Evolutionary conservation across 2,888 invertebrate genomes (phyloP), one percentile per base, ranked within the genome.

Genomic region (Machimus rusticus): DNA sequence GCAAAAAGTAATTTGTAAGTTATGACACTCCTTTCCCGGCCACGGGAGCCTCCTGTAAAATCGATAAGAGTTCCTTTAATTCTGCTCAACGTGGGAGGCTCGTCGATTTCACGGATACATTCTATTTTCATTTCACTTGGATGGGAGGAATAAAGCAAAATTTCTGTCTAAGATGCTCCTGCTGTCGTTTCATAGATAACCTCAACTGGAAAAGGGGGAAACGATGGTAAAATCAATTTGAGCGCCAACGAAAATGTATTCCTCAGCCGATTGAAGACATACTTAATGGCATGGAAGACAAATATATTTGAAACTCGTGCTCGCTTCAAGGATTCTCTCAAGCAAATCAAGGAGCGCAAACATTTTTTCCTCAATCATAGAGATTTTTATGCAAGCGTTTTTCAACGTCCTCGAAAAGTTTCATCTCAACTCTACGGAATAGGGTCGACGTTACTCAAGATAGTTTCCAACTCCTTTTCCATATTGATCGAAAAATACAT

Each of bases 241-340:
- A 39, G 9, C 39, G 34, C n/a, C n/a, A 19, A 76, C n/a, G 51
- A 37, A 76, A 76, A 76, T 76, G 34, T 39, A 76, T 76, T 39
- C 39, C 39, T 76, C 39, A n/a, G 14, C 19, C 34, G 66, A 76
- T 39, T 37, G 39, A 76, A 39, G 76, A 76, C 39, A 39, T 76
- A 76, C 39, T 34, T 39, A 76, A 76, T 76, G 76, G 76, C 34
- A 76, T 76, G 76, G 76, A 76, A 76, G 39, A 76, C 39, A 76
- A 76, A 76, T 76, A 76, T 76, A 76, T 76, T 76, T 76, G 76
- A 76, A 19, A 76, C n/a, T 76, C 76, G 76, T 76, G 76, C 34
- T 37, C 28, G 76, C 39, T 76, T 34, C 34, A 76, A 39, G 76
- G 39, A 34, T 16, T 76, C 39, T 76, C 28, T 28, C 66, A 66